phyloP scores from a whole-genome alignment of 2,113 vertebrate species.

The Natator depressus region DNA sequence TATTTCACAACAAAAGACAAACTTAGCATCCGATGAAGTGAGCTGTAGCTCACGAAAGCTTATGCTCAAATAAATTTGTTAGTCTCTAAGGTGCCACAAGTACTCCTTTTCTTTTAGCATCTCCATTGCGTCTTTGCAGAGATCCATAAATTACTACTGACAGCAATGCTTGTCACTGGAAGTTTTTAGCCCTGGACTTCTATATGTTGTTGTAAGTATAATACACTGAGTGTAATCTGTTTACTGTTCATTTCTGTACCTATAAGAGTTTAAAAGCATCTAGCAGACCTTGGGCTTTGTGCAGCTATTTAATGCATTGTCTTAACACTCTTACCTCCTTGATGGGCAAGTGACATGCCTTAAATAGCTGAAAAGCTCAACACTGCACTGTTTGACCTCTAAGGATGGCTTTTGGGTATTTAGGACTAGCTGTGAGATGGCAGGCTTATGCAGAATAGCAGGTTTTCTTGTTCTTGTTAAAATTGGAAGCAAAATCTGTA shows the following conservation, averaged over 20 bases:
- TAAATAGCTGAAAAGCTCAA: neutral
- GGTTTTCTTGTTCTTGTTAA: neutral
- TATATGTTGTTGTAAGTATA: neutral
- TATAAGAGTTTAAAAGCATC: conserved; percentile 9
- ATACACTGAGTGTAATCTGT: neutral
- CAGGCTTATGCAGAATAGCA: conserved; percentile 39
- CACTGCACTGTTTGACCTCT: neutral
- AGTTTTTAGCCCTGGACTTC: conserved; percentile 3
- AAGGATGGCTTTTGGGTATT: neutral
- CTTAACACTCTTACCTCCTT: neutral
- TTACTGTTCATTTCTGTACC: neutral
- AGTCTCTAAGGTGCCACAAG: too few relatives aligned
- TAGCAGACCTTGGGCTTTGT: neutral
- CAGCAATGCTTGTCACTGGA: neutral
- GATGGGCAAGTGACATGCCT: neutral
- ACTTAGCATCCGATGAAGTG: neutral
- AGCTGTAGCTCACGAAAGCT: too few relatives aligned
- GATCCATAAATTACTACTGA: neutral
- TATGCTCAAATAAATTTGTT: too few relatives aligned
- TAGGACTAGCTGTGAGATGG: neutral
- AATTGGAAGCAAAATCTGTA: conserved; percentile 23
- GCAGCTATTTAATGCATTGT: neutral
- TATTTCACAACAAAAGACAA: neutral
- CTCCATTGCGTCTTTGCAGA: neutral
- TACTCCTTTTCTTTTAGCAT: neutral